Evolutionary conservation across 2,888 invertebrate species (phyloP).

Genomic region (Lepeophtheirus nordmannii): DNA sequence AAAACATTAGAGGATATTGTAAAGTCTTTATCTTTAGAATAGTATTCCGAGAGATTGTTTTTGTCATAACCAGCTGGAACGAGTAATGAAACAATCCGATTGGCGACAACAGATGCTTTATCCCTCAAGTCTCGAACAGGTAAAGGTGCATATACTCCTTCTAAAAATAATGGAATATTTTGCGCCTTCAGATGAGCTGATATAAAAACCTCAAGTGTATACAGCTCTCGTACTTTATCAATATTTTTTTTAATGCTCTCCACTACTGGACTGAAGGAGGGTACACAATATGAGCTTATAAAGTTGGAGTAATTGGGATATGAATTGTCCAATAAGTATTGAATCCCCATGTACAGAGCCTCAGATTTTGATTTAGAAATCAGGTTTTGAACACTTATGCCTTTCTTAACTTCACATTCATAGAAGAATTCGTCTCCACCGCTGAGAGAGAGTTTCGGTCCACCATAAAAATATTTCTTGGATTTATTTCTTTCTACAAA

Average conservation of each 20-base stretch:
- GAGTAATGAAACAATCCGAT: background rate
- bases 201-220: slow-evolving; percentile 11
- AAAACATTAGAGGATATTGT: background rate
- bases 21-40: background rate
- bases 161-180: slow-evolving; percentile 5
- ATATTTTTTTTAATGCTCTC: background rate
- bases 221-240: slow-evolving; percentile 8
- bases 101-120: slow-evolving; percentile 8
- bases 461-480: slow-evolving; percentile 16
- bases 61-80: slow-evolving; percentile 7
- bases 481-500: slow-evolving; percentile 10
- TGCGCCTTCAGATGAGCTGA: background rate
- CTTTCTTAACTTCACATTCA: background rate
- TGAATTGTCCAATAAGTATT: slow-evolving; percentile 3
- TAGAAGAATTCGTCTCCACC: slow-evolving; percentile 6
- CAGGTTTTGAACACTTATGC: background rate
- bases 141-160: slow-evolving; percentile 9
- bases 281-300: slow-evolving; percentile 1
- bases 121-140: slow-evolving; percentile 7
- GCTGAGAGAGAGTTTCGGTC: background rate
- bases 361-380: slow-evolving; percentile 21
- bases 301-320: slow-evolving; percentile 9
- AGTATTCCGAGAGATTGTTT: background rate
- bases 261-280: background rate
- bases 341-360: background rate